phyloP scores from a whole-genome alignment of 2,113 vertebrate genomes.

The Garra rufa region DNA sequence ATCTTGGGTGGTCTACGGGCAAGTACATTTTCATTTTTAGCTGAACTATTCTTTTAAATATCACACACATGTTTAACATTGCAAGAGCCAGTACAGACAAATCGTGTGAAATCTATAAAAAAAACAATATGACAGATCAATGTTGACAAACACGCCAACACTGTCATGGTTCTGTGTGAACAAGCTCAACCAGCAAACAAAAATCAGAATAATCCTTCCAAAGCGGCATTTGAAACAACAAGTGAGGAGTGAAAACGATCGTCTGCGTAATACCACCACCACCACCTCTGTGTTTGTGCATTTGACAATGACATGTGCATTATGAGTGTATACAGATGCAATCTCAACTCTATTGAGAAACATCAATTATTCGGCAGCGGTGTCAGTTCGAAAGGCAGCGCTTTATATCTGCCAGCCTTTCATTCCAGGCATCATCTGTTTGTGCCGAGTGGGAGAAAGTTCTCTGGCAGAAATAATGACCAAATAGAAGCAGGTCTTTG shows the following conservation, averaged over 20 bases:
- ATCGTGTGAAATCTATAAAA: neutral
- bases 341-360: constrained; percentile 41
- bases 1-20: too few species aligned
- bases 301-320: constrained; percentile 44
- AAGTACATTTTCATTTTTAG: neutral
- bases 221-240: neutral
- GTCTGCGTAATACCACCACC: neutral
- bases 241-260: neutral
- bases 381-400: constrained; percentile 37
- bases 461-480: constrained; percentile 69
- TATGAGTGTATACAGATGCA: constrained; percentile 50
- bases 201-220: neutral
- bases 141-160: neutral
- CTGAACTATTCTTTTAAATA: neutral
- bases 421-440: constrained; percentile 54
- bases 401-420: constrained; percentile 51
- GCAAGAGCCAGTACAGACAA: neutral
- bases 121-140: neutral
- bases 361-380: constrained; percentile 51
- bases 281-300: constrained; percentile 11
- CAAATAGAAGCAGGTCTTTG: constrained; percentile 62
- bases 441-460: constrained; percentile 56
- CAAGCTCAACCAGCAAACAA: neutral
- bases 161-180: neutral
- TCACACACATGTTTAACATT: neutral